Evolutionary conservation across 2,888 invertebrate species (phyloP).

Genomic region (Diarsia dahlii): DNA sequence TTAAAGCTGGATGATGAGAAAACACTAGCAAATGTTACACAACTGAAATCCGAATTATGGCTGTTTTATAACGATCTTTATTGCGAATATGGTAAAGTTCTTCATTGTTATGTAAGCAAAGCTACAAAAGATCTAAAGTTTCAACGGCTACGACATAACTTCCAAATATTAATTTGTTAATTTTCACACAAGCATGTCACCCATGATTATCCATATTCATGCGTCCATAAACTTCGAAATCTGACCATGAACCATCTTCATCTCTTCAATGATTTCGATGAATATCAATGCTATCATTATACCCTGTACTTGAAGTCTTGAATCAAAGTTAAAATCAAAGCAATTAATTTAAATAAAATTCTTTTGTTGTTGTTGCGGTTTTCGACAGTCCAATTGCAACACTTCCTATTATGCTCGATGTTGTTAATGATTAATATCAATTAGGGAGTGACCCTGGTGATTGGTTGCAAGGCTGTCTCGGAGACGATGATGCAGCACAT

Average conservation of each 20-base stretch:
- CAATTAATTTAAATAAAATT: conserved; percentile 46
- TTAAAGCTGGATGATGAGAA: not conserved
- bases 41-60: not conserved
- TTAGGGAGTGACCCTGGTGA: conserved; percentile 51
- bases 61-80: not conserved
- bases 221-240: not conserved
- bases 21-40: no score
- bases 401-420: conserved; percentile 57
- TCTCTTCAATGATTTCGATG: conserved; percentile 6
- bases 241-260: not conserved
- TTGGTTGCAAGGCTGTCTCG: conserved; percentile 66
- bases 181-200: conserved; percentile 22
- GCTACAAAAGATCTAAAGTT: not conserved
- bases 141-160: not conserved
- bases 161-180: conserved; percentile 16
- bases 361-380: conserved; percentile 50
- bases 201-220: not conserved
- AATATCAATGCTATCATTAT: conserved; percentile 15
- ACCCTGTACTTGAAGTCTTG: conserved; percentile 6
- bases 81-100: not conserved
- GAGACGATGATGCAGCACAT: conserved; percentile 57
- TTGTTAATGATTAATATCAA: conserved; percentile 60
- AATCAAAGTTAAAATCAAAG: conserved; percentile 25
- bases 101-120: not conserved
- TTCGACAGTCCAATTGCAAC: conserved; percentile 51